Evolutionary conservation across 1,140 invertebrate species (phyloP), one percentile per base, ranked within the genome.

Genomic region (Leptopilina clavipes): DNA sequence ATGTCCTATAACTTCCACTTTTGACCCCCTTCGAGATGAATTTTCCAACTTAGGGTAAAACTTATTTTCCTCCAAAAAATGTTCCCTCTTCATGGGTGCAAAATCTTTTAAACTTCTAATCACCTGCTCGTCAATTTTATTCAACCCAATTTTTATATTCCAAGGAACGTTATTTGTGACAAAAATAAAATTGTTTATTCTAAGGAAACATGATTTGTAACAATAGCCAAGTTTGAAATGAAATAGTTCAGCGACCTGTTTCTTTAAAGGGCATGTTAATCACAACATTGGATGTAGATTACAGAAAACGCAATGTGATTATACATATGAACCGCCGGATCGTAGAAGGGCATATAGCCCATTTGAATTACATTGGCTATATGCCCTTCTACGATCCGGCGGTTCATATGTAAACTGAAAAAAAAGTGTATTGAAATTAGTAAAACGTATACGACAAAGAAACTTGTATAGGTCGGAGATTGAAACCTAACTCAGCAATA

Each of bases 1-100:
- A 37, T 52, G 75, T 76, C 45, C 74, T 75, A 31, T 44, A 43
- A 75, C 48, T 72, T 71, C 59, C 7, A 65, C 59, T 65, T 37
- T n/a, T 37, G 59, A 65, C 59, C 59, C 59, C 31, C 25, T 31
- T n/a, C 11, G 25, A 65, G 11, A 65, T 31, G 31, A 65, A 12
- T 65, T 31, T 65, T 22, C 59, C 59, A 25, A 14, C 3, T n/a
- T 31, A 37, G 25, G 22, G 59, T 65, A 14, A 54, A 65, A 65
- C 25, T 65, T 65, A 31, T 31, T 12, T 12, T 22, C 6, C 59
- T 14, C 56, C 5, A 37, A 65, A 65, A 31, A 65, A 12, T 2
- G 25, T 1, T 31, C 25, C 25, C 14, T 22, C 3, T 22, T 3
- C 59, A 6, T 12, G 6, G 25, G 59, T 19, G 2, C 3, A 65